Evolutionary conservation across 1,140 invertebrate species (phyloP), one percentile per base, ranked within the genome.

Genomic region (Trichonephila clavipes): DNA sequence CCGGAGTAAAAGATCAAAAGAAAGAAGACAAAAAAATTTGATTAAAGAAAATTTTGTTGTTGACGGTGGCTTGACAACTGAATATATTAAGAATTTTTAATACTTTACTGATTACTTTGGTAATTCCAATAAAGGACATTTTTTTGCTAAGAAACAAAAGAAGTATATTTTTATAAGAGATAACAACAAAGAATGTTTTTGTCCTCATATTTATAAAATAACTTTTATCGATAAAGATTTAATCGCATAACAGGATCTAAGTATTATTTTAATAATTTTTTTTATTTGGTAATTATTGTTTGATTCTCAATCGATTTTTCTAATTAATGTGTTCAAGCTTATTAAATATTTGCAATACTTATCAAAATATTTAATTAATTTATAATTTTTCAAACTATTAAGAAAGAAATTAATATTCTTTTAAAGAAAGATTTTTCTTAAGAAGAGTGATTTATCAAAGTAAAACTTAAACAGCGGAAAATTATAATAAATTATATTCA

Each of bases 81-180:
- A 77, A 77, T 77, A 34, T 34, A 40, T 77, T 77, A 77, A 77
- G 72, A 77, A 77, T 77, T 77, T 77, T 77, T 40, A 34, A 77
- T 19, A 19, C 34, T 40, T 77, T 77, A 40, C 72, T 77, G 16
- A 40, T 77, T 34, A 77, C 72, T 40, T 34, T 16, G 28, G 34
- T 16, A 34, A 77, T 40, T 77, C 72, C 28, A 34, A 77, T 18
- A 77, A 77, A 77, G 34, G 18, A 77, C 7, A 51, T 10, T 10
- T 10, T 18, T 19, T 40, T 77, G 72, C 24, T 34, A 34, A 6
- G 34, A 40, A 34, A 77, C 24, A 34, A 77, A 64, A 21, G 16
- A 64, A 6, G 62, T 64, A 18, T 64, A 18, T 64, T 64, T 40
- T 64, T 19, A 64, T 64, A 51, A 51, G 51, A 51, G 51, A 51